phyloP scores from a whole-genome alignment of 2,888 invertebrate species.

The Empis livida region DNA sequence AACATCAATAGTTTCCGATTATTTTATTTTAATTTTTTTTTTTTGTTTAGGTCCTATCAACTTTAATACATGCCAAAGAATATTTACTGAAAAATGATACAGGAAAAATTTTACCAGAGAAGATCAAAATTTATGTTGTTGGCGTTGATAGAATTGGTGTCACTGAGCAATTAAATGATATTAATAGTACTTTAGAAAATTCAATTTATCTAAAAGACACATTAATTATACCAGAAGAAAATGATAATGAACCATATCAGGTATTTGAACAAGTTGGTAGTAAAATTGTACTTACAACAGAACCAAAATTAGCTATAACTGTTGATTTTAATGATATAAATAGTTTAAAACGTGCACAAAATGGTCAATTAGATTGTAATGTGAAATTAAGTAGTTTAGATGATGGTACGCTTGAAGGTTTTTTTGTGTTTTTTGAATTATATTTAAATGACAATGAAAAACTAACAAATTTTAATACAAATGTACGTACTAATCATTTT shows the following conservation, averaged over 20 bases:
- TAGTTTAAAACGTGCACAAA: slow-evolving; percentile 8
- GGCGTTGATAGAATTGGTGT: slow-evolving; percentile 9
- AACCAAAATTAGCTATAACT: slow-evolving; percentile 6
- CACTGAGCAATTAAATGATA: slow-evolving; percentile 4
- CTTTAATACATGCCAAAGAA: slow-evolving; percentile 55
- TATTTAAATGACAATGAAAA: slow-evolving; percentile 6
- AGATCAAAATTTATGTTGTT: slow-evolving; percentile 41
- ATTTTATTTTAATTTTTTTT: no score
- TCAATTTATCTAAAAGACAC: slow-evolving; percentile 26
- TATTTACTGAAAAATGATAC: slow-evolving; percentile 38
- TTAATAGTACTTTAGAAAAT: slow-evolving; percentile 16
- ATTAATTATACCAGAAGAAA: background rate
- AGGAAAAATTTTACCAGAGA: slow-evolving; percentile 46
- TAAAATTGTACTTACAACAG: slow-evolving; percentile 5
- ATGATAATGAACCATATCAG: slow-evolving; percentile 10
- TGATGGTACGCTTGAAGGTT: slow-evolving; percentile 9
- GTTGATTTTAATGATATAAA: slow-evolving; percentile 10
- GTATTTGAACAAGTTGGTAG: slow-evolving; percentile 4
- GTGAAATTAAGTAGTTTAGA: slow-evolving; percentile 4
- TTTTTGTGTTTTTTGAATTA: slow-evolving; percentile 11
- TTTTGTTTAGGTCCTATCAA: no score
- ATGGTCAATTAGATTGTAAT: slow-evolving; percentile 5
- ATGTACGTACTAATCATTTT: background rate
- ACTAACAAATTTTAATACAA: slow-evolving; percentile 7
- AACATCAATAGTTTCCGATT: no score